Base-by-base conservation (phyloP, 2,113 vertebrate genomes). In the Shinisaurus crocodilurus region DNA sequence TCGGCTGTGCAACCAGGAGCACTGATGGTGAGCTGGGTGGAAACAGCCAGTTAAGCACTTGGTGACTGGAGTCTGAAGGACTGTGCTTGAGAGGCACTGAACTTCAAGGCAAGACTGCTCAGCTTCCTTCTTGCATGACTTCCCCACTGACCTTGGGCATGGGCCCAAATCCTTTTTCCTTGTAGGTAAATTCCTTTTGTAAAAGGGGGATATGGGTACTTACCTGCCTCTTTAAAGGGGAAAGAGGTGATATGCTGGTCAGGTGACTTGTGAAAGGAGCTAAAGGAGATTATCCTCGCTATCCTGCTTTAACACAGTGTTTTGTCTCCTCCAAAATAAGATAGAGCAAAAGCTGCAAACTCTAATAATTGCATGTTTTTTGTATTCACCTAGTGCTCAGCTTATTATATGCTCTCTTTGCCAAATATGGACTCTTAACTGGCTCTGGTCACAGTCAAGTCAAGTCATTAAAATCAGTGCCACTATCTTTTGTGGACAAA, bases 11-110 rank as follows among this genome's bases (percentile, higher is more conserved):
- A 54, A n/a, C 20, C 76, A 91, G 77, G 20, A 82, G 13, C 84
- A 18, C 54, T 29, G 67, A 27, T 37, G 54, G 60, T 69, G 80
- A 82, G 54, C 69, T 54, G 40, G 48, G 40, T 8, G 29, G 20
- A 63, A 77, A 45, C 48, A 34, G 57, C 6, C 83, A 45, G 29
- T 77, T 69, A 91, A 83, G 69, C 45, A 67, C 37, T 40, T 76
- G 70, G 37, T 67, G 69, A 43, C 54, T 70, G 92, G 91, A 50
- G 40, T 89, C 54, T 50, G 91, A 95, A 91, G 86, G 13, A 91
- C 77, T 70, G 57, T 90, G 82, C 77, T 92, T 93, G 81, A 81
- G 63, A 88, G 15, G 70, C 63, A 37, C 57, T 88, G 65, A 43
- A 50, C 48, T 57, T 10, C 57, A 82, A 25, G 37, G 81, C 25